A percentile compares a stretch with the other conserved stretches of the same genome.
These are phyloP conservation scores for Semicossyphus pulcher DNA, from an alignment of 2,113 vertebrate species.

Conservation along the genomic window DNA sequence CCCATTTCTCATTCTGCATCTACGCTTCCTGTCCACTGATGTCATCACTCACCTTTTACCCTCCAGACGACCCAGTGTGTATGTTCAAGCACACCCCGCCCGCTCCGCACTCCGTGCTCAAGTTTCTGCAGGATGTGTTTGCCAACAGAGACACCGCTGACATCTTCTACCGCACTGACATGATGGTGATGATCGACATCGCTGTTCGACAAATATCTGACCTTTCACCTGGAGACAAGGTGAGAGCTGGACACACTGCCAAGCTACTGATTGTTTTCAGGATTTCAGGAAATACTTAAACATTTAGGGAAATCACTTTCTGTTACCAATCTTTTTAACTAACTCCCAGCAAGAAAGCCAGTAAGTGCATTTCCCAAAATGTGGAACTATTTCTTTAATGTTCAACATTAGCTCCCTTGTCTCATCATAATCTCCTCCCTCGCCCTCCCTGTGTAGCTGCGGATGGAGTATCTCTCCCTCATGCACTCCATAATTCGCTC, in stretches of 20 bases:
- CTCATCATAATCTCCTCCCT: conserved; percentile 5
- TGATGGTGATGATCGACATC: conserved; percentile 99
- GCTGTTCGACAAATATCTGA: conserved; percentile 95
- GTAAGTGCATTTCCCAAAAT: background rate
- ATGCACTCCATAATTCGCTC: conserved; percentile 95
- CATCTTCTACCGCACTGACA: conserved; percentile 97
- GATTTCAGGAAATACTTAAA: background rate
- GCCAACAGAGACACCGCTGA: conserved; percentile 86
- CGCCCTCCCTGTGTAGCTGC: conserved; percentile 81
- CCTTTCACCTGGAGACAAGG: conserved; percentile 97
- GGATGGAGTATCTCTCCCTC: conserved; percentile 98
- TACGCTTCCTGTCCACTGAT: background rate
- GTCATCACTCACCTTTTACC: background rate
- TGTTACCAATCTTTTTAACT: no score
- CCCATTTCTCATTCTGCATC: background rate
- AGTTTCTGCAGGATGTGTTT: conserved; percentile 97
- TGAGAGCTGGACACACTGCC: conserved; percentile 57
- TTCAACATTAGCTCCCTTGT: background rate
- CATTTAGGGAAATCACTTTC: background rate
- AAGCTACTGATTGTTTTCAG: background rate
- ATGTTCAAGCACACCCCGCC: conserved; percentile 95
- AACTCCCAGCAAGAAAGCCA: no score
- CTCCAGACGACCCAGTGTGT: conserved; percentile 92
- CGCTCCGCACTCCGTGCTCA: conserved; percentile 92
- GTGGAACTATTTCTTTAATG: background rate